phyloP scores from a whole-genome alignment of 2,113 vertebrate genomes.

The Suricata suricatta region DNA sequence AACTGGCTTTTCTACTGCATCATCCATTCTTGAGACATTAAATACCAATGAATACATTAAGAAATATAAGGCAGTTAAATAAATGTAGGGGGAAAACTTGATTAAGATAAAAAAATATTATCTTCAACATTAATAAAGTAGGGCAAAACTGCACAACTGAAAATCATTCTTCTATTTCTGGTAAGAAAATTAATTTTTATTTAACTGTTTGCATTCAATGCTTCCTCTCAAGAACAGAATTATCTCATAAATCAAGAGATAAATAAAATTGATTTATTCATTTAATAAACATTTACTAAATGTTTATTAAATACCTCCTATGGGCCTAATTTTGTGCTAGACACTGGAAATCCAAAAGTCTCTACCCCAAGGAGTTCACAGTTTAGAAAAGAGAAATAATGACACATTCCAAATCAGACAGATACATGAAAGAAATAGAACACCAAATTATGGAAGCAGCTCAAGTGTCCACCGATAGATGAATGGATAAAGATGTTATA shows the following conservation, averaged over 20 bases:
- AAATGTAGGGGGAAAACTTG: background rate
- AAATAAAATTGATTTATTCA: conserved; percentile 5
- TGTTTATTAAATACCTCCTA: conserved; percentile 20
- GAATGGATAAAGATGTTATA: background rate
- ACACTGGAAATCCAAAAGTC: background rate
- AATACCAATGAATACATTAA: conserved; percentile 7
- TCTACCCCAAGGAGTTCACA: background rate
- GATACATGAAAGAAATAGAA: background rate
- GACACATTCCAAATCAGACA: background rate
- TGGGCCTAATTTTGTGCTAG: background rate
- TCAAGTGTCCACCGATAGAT: background rate
- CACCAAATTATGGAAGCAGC: background rate
- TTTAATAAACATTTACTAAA: conserved; percentile 23
- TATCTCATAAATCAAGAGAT: conserved; percentile 21
- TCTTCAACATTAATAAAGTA: conserved; percentile 20
- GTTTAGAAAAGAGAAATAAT: background rate
- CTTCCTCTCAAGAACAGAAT: background rate
- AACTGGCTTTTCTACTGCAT: background rate
- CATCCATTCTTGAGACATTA: background rate
- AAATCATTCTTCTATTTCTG: conserved; percentile 28
- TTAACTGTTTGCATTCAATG: background rate
- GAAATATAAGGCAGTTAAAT: background rate
- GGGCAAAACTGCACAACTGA: background rate
- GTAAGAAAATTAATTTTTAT: conserved; percentile 25
- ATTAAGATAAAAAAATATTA: background rate